Evolutionary conservation across 2,797 vertebrate species (phyloP), one percentile per base, ranked within the genome.

Genomic region (Peromyscus attwateri): DNA sequence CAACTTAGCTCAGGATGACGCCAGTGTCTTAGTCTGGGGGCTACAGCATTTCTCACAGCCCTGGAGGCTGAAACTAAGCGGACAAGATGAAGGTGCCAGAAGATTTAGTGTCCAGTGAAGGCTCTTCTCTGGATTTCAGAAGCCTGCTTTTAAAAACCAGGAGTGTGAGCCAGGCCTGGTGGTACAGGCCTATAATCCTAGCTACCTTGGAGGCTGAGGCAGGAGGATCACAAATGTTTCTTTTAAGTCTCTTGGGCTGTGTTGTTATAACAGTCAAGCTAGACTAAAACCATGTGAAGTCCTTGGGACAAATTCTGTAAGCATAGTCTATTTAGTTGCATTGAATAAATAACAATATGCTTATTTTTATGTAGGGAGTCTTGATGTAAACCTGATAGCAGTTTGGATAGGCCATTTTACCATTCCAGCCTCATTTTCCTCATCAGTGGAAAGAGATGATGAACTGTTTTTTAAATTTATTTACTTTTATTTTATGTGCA

Each of bases 381-480:
- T 91, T 62, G 49, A 49, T 79, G 92, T 93, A 80, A 95, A 94
- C 40, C 66, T 91, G 60, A n/a, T 64, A 31, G 29, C n/a, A 62
- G 49, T 91, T 34, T 91, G 71, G 8, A 21, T 40, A 55, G 34
- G 29, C 84, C n/a, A n/a, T 46, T 70, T 68, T 31, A 71, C n/a
- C 6, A 62, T 49, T 57, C 81, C 62, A 62, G 17, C 31, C 40
- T 95, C 84, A n/a, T 88, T 94, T 91, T 91, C 29, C 73, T 89
- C 37, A 43, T 83, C 27, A 94, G 29, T 17, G 40, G 75, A 92
- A 92, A 94, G 70, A 79, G 43, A 82, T 6, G 34, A 89, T 6
- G 34, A 29, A 14, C 52, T 14, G 13, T 52, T 52, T 52, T 52
- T 14, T 14, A 12, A 49, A 52, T 52, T 13, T 52, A 14, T 14